phyloP scores from a whole-genome alignment of 2,888 invertebrate species.

The Eristalis intricaria region DNA sequence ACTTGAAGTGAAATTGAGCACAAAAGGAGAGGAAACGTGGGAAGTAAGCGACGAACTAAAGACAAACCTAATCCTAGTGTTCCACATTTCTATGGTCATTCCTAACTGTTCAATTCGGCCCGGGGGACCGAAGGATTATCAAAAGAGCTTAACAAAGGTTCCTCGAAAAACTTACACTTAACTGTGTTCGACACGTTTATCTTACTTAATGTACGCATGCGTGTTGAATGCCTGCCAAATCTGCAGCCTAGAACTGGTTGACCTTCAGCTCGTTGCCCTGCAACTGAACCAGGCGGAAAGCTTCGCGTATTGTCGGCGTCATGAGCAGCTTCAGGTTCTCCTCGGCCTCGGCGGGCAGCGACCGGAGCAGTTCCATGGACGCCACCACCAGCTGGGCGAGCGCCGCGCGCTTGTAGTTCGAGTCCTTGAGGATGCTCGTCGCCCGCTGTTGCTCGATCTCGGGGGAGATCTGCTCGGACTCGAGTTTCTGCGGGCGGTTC shows the following conservation, averaged over 20 bases:
- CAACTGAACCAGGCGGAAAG: slow-evolving; percentile 81
- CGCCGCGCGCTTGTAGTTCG: slow-evolving; percentile 91
- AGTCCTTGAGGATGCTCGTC: slow-evolving; percentile 92
- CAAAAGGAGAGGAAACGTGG: background rate
- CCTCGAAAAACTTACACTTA: background rate
- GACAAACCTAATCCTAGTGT: background rate
- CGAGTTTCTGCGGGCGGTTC: slow-evolving; percentile 79
- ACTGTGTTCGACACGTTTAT: slow-evolving; percentile 57
- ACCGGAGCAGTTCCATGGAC: slow-evolving; percentile 89
- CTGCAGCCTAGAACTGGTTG: slow-evolving; percentile 79
- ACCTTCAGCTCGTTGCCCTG: slow-evolving; percentile 81
- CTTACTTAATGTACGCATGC: slow-evolving; percentile 33
- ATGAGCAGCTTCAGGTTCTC: slow-evolving; percentile 81
- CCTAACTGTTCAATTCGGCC: background rate
- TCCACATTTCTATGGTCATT: background rate
- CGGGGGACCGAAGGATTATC: slow-evolving; percentile 5
- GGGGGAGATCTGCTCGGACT: slow-evolving; percentile 87
- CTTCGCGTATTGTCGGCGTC: slow-evolving; percentile 81
- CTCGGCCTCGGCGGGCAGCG: slow-evolving; percentile 85
- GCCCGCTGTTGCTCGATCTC: slow-evolving; percentile 92
- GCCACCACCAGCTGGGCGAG: slow-evolving; percentile 93
- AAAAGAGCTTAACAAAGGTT: slow-evolving; percentile 18
- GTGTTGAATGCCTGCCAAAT: background rate
- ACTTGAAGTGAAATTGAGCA: background rate
- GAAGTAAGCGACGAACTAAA: background rate